Evolutionary conservation across 2,888 invertebrate species (phyloP), one percentile per base, ranked within the genome.

Genomic region (Cremastobaeus sp.): DNA sequence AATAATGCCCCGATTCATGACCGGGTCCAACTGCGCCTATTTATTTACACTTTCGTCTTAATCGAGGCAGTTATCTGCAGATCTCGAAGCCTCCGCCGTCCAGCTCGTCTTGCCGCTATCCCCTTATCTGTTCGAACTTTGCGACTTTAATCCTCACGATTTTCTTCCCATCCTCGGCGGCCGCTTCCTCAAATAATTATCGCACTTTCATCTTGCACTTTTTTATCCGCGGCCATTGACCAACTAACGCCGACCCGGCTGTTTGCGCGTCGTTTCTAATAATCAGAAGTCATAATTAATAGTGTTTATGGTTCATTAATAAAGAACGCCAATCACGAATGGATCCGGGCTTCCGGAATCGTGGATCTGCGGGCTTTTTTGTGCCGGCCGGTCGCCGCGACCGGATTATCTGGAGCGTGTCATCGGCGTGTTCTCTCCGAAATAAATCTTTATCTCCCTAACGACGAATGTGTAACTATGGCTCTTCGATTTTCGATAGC

Each of bases 391-490:
- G n/a, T 15, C 37, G 9, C 25, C 8, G 35, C 21, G 12, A 3
- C 6, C 20, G 28, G 14, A 41, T 64, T 64, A 64, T 64, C 64
- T 64, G 64, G 35, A 17, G 18, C 57, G 25, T 50, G 55, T 66
- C 45, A 65, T 65, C 65, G 43, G 11, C 17, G 6, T 39, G 55
- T 37, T 55, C 65, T 14, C 17, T 47, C 54, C 28, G 30, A 65
- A 55, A 65, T 65, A 39, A 65, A 65, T 55, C 65, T 65, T 47
- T 65, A 65, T 65, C 65, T 47, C 55, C 65, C n/a, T 65, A 54
- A 32, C 20, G 55, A 41, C 66, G 66, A 48, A 66, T 32, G 55
- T 62, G 39, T 41, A 57, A 43, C 65, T 20, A 37, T 37, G 65
- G 65, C 11, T 65, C 54, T 37, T 55, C 65, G 37, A 21, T 47